Evolutionary conservation across 37 sponge, comb jelly and placozoan genomes (phyloP).

Genomic region (Chondrilla cf. caribensis): DNA sequence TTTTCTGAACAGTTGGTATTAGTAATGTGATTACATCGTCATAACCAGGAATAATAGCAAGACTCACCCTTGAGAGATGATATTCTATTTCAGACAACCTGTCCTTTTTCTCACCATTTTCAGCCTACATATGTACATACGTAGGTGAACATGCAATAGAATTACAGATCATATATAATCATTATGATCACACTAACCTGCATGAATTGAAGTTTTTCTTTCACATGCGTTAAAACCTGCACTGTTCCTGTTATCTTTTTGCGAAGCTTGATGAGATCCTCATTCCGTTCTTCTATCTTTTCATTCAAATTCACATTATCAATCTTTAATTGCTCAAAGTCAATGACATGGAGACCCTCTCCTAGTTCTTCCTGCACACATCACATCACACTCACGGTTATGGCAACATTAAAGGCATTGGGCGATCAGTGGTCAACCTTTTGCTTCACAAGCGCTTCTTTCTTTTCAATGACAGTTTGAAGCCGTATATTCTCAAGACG

Average conservation of each 20-base stretch:
- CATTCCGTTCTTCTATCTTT: slow-evolving; percentile 98
- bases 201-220: slow-evolving; percentile 96
- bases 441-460: slow-evolving; percentile 76
- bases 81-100: slow-evolving; percentile 54
- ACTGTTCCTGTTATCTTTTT: slow-evolving; percentile 94
- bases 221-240: slow-evolving; percentile 96
- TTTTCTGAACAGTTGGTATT: slow-evolving; percentile 45
- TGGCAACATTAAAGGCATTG: too few relatives aligned
- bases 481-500: slow-evolving; percentile 92
- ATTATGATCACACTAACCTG: slow-evolving; percentile 43
- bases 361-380: slow-evolving; percentile 82
- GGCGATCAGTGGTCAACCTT: slow-evolving; percentile 42
- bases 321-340: slow-evolving; percentile 99
- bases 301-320: slow-evolving; percentile 95
- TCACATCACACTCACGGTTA: neutral
- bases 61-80: slow-evolving; percentile 51
- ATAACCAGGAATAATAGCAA: neutral
- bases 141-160: neutral
- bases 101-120: slow-evolving; percentile 51
- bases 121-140: slow-evolving; percentile 43
- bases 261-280: slow-evolving; percentile 86
- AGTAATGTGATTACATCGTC: neutral
- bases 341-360: slow-evolving; percentile 96
- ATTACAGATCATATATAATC: neutral
- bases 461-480: slow-evolving; percentile 72